phyloP scores from a whole-genome alignment of 2,113 vertebrate species.

The Corythornis vintsioides region DNA sequence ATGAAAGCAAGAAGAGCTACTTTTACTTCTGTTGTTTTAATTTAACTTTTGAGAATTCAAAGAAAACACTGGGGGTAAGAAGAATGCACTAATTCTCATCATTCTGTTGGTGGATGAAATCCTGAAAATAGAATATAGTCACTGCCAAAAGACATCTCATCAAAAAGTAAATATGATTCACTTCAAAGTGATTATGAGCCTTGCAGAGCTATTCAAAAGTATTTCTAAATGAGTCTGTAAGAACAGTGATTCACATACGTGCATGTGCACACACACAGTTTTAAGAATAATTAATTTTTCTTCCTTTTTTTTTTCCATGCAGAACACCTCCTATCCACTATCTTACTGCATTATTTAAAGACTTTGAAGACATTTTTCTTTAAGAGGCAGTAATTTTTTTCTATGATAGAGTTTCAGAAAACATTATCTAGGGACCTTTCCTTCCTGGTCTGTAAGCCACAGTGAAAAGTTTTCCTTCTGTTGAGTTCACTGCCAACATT shows the following conservation, averaged over 20 bases:
- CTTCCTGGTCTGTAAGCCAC: neutral
- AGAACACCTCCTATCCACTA: neutral
- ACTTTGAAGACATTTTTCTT: neutral
- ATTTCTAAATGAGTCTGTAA: neutral
- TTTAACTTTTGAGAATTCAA: neutral
- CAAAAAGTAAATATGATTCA: neutral
- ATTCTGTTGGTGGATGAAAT: neutral
- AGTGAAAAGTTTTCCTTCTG: neutral
- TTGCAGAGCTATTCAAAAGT: neutral
- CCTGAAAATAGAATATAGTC: neutral
- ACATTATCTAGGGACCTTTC: neutral
- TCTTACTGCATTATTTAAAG: neutral
- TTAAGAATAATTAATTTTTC: neutral
- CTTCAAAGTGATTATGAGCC: neutral
- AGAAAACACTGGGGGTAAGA: neutral
- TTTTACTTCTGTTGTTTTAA: neutral
- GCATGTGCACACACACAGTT: accelerated
- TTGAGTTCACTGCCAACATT: neutral
- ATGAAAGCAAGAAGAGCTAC: neutral
- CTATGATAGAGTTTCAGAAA: neutral
- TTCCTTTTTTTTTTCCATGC: neutral
- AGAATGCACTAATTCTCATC: neutral
- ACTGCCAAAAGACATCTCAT: neutral
- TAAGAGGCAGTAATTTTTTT: neutral
- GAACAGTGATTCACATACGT: neutral